Evolutionary conservation across 1,140 invertebrate genomes (phyloP), one percentile per base, ranked within the genome.

Genomic region (Drosophila lini): DNA sequence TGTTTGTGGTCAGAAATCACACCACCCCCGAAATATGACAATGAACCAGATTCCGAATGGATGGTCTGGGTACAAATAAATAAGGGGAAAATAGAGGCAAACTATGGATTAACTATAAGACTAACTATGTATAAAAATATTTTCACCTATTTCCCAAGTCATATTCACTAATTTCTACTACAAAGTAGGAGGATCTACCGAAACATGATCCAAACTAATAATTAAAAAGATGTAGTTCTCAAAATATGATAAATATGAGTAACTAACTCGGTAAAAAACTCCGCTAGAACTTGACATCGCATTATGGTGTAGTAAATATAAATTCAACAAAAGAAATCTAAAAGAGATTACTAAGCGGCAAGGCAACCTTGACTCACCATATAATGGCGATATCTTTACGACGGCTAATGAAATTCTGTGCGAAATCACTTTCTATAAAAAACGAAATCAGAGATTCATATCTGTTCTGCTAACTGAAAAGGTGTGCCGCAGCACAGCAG

Each of bases 381-480:
- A 31, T 19, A 28, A 36, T 15, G 19, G 16, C 32, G 19, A 59
- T 71, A 71, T 73, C 69, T 73, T 73, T 71, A 71, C 65, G 69
- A 50, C 53, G 19, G 8, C 53, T 8, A 59, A 71, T 41, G 52
- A 71, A 58, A 58, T 48, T 31, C 69, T 36, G 32, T 50, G 34
- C 16, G 6, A 44, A 71, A 58, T 50, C 36, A 56, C 10, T 25
- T 62, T 63, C 32, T 16, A 69, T 55, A 53, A 53, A 32, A 47
- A 70, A 55, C 19, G 19, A 55, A 70, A 19, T n/a, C 44, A 41
- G 28, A 71, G 65, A 71, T 73, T 38, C 67, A 50, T 73, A 73
- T 71, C 69, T 71, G n/a, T 36, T 64, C 34, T 52, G 62, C 63
- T 64, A 58, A 74, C 44, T 31, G 40, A 28, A 57, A 57, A 65